phyloP scores from a whole-genome alignment of 2,113 vertebrate genomes.

The Hippocampus comes region DNA sequence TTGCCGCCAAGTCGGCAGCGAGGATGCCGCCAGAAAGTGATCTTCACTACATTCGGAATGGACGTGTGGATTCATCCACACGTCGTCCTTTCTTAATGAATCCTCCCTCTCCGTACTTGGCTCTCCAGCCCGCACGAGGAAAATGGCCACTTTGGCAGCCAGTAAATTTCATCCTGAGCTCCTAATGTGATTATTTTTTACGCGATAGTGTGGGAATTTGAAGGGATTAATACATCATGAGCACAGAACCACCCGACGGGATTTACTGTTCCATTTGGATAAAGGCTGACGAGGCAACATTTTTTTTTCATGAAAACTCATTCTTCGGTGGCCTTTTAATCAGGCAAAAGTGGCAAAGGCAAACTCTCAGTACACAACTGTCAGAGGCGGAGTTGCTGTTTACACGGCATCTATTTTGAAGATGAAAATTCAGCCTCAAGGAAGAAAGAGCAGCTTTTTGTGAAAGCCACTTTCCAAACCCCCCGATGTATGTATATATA shows the following conservation, averaged over 20 bases:
- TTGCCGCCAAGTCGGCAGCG: not conserved
- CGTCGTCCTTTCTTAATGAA: conserved; percentile 47
- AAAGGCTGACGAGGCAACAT: not conserved
- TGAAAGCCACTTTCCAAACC: not conserved
- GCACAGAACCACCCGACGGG: not conserved
- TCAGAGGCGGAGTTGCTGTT: not conserved
- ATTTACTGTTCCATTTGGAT: not conserved
- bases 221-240: conserved; percentile 7
- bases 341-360: not conserved
- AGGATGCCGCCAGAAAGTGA: not conserved
- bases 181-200: conserved; percentile 48
- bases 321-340: not conserved
- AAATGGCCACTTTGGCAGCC: conserved; percentile 51
- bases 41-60: not conserved
- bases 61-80: conserved; percentile 29
- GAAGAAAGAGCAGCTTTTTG: not conserved
- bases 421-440: not conserved
- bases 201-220: conserved; percentile 26
- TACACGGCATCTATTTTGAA: not conserved
- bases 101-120: conserved; percentile 44
- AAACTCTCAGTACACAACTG: not conserved
- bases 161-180: conserved; percentile 38
- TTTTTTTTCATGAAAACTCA: not conserved
- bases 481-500: too few species aligned
- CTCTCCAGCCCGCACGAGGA: conserved; percentile 38